A percentile compares a stretch with the other conserved stretches of the same genome.
These are phyloP conservation scores for Perizoma affinitatum DNA, from an alignment of 2,888 invertebrate genomes.

Conservation along the genomic window DNA sequence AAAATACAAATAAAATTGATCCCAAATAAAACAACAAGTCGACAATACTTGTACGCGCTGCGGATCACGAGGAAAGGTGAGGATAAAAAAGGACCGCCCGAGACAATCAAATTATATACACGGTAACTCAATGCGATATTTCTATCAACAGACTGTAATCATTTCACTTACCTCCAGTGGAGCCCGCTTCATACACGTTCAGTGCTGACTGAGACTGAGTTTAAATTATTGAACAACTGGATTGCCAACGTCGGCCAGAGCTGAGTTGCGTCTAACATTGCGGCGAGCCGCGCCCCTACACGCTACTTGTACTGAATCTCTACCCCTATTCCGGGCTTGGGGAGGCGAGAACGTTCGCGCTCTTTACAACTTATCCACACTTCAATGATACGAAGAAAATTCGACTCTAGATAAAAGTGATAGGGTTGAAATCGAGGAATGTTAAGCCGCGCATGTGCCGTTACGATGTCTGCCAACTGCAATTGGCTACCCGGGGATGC, in stretches of 20 bases:
- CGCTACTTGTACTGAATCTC: slow-evolving; percentile 84
- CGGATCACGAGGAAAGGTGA: slow-evolving; percentile 56
- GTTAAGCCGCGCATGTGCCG: slow-evolving; percentile 48
- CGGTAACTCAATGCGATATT: slow-evolving; percentile 41
- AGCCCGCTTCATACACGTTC: slow-evolving; percentile 24
- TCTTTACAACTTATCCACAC: slow-evolving; percentile 50
- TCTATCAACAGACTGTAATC: slow-evolving; percentile 29
- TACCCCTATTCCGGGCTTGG: slow-evolving; percentile 82
- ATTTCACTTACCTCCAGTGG: slow-evolving; percentile 59
- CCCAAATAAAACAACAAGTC: slow-evolving; percentile 76
- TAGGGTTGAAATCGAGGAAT: slow-evolving; percentile 46
- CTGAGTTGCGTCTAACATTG: slow-evolving; percentile 83
- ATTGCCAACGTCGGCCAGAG: slow-evolving; percentile 74
- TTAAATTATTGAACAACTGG: slow-evolving; percentile 59
- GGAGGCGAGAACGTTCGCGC: slow-evolving; percentile 59
- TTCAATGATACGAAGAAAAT: slow-evolving; percentile 30
- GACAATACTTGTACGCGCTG: slow-evolving; percentile 70
- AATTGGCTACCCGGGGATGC: slow-evolving; percentile 83
- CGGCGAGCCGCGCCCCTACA: slow-evolving; percentile 84
- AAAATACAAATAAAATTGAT: slow-evolving; percentile 56
- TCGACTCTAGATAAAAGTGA: slow-evolving; percentile 31
- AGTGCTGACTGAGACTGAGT: slow-evolving; percentile 46
- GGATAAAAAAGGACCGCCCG: slow-evolving; percentile 66
- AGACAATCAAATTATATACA: slow-evolving; percentile 67
- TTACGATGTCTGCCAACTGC: slow-evolving; percentile 78